Percentiles rank a stretch among this genome's conserved stretches.
Conservation (phyloP, 2,113 vertebrate species). For the Engraulis encrasicolus region DNA sequence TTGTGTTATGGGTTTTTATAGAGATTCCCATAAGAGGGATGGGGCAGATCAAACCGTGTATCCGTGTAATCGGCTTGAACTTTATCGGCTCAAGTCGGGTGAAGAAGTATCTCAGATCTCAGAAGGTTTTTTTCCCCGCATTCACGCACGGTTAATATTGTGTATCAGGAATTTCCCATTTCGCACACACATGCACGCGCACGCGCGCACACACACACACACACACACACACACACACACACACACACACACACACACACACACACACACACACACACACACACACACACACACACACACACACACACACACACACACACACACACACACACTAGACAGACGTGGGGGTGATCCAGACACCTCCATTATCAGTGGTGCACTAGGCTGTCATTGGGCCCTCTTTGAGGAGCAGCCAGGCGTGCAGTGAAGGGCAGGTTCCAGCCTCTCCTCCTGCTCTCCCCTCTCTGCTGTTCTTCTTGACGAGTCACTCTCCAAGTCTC, state of each 20-base stretch:
- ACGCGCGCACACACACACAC: neutral
- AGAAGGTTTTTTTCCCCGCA: neutral
- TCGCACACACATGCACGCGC: neutral
- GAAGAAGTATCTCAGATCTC: neutral
- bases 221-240: constrained; percentile 23
- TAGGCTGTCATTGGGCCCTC: constrained; percentile 30
- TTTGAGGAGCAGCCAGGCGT: constrained; percentile 53
- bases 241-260: neutral
- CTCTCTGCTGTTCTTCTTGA: constrained; percentile 33
- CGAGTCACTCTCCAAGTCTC: constrained; percentile 46
- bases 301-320: neutral
- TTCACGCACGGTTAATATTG: neutral
- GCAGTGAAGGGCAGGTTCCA: constrained; percentile 51
- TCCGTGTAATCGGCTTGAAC: neutral
- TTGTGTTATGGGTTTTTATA: neutral
- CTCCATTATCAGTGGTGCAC: constrained; percentile 47
- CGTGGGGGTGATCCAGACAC: neutral
- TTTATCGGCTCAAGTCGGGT: neutral
- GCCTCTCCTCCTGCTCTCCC: too few species aligned
- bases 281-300: constrained; percentile 23
- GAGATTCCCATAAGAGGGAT: neutral
- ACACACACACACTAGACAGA: neutral
- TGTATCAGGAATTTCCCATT: neutral
- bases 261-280: neutral
- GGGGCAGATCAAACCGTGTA: neutral